phyloP scores from a whole-genome alignment of 2,113 vertebrate species.

The Chelonoidis abingdonii region DNA sequence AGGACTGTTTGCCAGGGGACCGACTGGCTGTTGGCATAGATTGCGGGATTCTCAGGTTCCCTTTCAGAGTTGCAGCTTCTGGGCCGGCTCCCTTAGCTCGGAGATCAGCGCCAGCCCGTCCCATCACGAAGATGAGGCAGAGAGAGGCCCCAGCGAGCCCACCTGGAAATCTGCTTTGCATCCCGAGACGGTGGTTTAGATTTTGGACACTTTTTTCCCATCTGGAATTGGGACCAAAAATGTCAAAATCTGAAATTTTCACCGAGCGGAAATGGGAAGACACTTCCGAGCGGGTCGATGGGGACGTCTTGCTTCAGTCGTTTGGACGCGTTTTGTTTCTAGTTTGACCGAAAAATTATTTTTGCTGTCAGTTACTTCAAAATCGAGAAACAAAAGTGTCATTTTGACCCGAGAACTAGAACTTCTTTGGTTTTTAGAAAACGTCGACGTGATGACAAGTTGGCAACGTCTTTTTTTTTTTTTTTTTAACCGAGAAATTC shows the following conservation, averaged over 20 bases:
- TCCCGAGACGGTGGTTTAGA: not conserved
- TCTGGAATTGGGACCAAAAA: not conserved
- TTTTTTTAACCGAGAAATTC: not conserved
- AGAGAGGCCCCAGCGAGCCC: not conserved
- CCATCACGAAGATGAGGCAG: no score
- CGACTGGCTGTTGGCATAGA: not conserved
- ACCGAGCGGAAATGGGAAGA: not conserved
- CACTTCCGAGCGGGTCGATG: not conserved
- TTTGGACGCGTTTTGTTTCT: not conserved
- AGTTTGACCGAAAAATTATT: not conserved
- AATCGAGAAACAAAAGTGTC: not conserved
- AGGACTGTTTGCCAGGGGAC: not conserved
- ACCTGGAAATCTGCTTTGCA: not conserved
- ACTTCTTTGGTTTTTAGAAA: not conserved
- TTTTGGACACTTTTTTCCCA: not conserved
- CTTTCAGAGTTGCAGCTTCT: not conserved
- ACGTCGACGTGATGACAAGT: no score
- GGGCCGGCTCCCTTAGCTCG: not conserved
- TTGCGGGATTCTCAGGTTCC: not conserved
- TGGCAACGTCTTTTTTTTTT: not conserved
- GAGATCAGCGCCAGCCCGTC: no score
- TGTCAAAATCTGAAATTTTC: not conserved
- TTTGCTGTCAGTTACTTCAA: not conserved
- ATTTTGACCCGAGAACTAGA: not conserved
- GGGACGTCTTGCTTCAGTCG: not conserved